Percentiles rank a stretch among this genome's conserved stretches.
Evolutionary conservation across 2,797 vertebrate species (phyloP).

Genomic region (Discoglossus pictus): DNA sequence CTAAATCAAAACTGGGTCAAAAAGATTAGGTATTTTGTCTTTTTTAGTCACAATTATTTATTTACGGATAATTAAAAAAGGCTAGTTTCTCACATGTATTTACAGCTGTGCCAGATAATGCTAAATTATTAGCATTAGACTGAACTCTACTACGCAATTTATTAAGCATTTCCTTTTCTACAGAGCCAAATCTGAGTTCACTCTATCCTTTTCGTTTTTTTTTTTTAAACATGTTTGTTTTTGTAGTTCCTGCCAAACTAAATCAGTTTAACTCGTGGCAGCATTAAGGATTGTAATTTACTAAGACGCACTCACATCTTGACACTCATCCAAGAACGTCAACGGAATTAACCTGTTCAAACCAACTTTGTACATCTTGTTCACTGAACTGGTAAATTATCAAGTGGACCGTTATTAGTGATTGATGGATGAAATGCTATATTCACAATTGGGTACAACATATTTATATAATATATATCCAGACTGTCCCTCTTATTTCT

Average conservation of each 20-base stretch:
- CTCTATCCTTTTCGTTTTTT: constrained; percentile 58
- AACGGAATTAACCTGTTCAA: constrained; percentile 42
- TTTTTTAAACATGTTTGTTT: constrained; percentile 63
- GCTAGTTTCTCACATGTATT: constrained; percentile 56
- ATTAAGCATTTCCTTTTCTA: constrained; percentile 68
- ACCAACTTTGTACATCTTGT: too few relatives aligned
- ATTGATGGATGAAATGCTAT: too few relatives aligned
- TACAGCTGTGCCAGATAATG: constrained; percentile 60
- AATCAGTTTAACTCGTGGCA: constrained; percentile 66
- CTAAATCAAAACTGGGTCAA: constrained; percentile 11
- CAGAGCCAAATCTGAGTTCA: constrained; percentile 62
- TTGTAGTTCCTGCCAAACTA: constrained; percentile 68
- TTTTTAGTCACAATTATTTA: constrained; percentile 22
- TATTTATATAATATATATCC: too few relatives aligned
- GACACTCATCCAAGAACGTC: constrained; percentile 57
- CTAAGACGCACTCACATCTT: constrained; percentile 50
- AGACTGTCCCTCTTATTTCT: too few relatives aligned
- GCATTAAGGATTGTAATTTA: constrained; percentile 48
- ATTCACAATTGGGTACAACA: too few relatives aligned
- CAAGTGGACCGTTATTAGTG: too few relatives aligned
- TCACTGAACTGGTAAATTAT: too few relatives aligned
- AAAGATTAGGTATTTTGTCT: constrained; percentile 8
- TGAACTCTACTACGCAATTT: constrained; percentile 58
- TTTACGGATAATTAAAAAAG: constrained; percentile 31
- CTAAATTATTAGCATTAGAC: constrained; percentile 55